Percentiles rank a stretch among this genome's conserved stretches.
phyloP scores from a whole-genome alignment of 2,113 vertebrate genomes.

The Abramis brama region DNA sequence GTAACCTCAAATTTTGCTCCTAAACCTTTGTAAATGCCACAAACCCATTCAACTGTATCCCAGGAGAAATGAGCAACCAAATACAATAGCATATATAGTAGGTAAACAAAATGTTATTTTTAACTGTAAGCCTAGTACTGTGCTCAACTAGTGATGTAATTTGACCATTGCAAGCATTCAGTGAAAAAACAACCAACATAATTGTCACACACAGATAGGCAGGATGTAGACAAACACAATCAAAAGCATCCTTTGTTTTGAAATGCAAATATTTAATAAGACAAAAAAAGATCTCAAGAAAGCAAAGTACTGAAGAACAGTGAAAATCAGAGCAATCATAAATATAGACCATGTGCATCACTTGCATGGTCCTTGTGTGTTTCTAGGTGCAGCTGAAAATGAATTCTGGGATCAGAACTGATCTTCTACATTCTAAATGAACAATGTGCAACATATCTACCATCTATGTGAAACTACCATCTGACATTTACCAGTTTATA shows the following conservation, averaged over 20 bases:
- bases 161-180: neutral
- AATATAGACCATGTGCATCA: conserved; percentile 11
- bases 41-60: neutral
- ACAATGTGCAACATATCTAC: neutral
- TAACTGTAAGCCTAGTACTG: neutral
- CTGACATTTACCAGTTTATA: conserved; percentile 2
- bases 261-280: neutral
- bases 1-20: conserved; percentile 5
- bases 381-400: neutral
- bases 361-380: neutral
- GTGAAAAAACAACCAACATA: neutral
- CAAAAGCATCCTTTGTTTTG: neutral
- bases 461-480: conserved; percentile 4
- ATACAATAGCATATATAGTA: neutral
- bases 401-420: conserved; percentile 12
- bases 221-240: neutral
- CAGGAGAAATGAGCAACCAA: neutral
- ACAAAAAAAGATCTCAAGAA: neutral
- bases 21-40: neutral
- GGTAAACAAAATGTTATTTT: neutral
- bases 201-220: neutral
- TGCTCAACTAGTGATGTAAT: neutral
- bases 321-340: conserved; percentile 26
- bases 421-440: neutral
- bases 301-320: neutral